Evolutionary conservation across 2,797 vertebrate species (phyloP).

Genomic region (Threskiornis aethiopicus): DNA sequence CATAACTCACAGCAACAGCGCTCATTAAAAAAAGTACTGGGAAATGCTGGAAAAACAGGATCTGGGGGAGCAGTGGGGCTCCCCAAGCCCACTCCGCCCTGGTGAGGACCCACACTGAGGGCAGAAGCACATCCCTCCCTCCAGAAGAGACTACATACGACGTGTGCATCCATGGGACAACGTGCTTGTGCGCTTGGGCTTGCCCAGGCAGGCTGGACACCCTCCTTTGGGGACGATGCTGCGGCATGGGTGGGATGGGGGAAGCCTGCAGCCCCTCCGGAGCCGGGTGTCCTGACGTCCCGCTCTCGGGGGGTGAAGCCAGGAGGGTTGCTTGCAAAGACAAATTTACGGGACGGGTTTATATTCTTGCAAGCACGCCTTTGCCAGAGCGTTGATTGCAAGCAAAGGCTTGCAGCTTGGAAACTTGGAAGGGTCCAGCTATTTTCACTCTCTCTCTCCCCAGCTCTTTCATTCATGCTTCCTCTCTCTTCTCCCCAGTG

Average conservation of each 20-base stretch:
- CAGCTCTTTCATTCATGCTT: constrained; percentile 39
- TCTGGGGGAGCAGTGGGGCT: neutral
- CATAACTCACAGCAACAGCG: neutral
- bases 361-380: neutral
- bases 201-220: neutral
- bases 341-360: neutral
- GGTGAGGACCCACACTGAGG: neutral
- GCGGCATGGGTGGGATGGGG: rapidly evolving
- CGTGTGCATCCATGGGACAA: rapidly evolving
- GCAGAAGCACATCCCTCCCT: neutral
- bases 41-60: neutral
- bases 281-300: rapidly evolving
- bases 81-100: no score
- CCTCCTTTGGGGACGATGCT: rapidly evolving
- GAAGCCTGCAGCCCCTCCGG: neutral
- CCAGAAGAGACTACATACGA: rapidly evolving
- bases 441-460: neutral
- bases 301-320: neutral
- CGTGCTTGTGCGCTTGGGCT: rapidly evolving
- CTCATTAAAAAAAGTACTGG: neutral
- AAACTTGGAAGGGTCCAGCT: neutral
- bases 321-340: neutral
- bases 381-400: constrained; percentile 6
- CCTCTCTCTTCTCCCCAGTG: constrained; percentile 35
- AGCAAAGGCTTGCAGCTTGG: constrained; percentile 40